These are phyloP conservation scores for Myotis davidii DNA, from an alignment of 2,113 vertebrate genomes.

Conservation along the genomic window DNA sequence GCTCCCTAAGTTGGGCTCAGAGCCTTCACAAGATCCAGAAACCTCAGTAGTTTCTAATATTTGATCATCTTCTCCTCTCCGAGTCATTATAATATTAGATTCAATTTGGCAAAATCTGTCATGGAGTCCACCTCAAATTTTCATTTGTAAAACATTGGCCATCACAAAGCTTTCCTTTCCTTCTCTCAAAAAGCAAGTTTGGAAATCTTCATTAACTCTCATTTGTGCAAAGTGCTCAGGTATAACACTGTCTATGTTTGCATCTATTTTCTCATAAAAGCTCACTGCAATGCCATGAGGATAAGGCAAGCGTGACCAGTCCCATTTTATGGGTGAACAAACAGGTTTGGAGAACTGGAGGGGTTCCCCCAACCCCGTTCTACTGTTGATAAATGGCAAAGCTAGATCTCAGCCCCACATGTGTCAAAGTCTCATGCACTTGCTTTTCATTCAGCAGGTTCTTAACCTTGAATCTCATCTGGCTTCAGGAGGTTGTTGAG, in stretches of 20 bases:
- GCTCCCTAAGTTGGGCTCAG: neutral
- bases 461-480: neutral
- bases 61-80: neutral
- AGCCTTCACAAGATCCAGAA: neutral
- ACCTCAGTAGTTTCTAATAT: neutral
- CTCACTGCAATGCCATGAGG: neutral
- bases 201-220: neutral
- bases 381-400: neutral
- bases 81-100: neutral
- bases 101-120: neutral
- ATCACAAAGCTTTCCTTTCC: neutral
- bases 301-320: neutral
- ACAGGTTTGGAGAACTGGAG: neutral
- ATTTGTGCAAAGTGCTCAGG: neutral
- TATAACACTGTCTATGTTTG: neutral
- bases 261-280: neutral
- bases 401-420: neutral
- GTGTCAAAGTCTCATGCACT: neutral
- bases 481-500: neutral
- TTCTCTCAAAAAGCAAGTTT: neutral
- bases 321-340: neutral
- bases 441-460: neutral
- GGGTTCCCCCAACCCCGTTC: rapidly evolving
- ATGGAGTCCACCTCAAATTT: neutral
- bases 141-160: neutral